Evolutionary conservation across 1,140 invertebrate genomes (phyloP), one percentile per base, ranked within the genome.

Genomic region (Babylonia areolata): DNA sequence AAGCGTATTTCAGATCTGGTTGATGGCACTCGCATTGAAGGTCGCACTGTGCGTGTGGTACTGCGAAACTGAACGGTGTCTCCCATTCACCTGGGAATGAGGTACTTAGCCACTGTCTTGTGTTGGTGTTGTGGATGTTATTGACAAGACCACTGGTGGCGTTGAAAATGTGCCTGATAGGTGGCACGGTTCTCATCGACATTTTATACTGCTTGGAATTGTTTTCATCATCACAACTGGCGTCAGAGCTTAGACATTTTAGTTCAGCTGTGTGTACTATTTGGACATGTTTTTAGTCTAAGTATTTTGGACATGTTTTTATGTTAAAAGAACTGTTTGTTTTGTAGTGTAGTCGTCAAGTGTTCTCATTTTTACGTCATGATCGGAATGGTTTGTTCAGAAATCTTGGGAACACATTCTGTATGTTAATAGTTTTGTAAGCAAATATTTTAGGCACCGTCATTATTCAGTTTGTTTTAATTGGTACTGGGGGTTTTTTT

Each of bases 11-110:
- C 78, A 84, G 82, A 58, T 40, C 69, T 84, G 58, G 35, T 33
- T 28, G 82, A 84, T 46, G 64, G 69, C 64, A 84, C 64, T 33
- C 64, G 82, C 23, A 35, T 84, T 31, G 82, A 84, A 28, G 82
- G 82, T 0, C 82, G 82, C 69, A 84, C 82, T 17, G 69, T 84
- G 35, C 64, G 82, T 35, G 82, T 84, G 5, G 64, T 58, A 20
- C n/a, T 84, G 64, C 82, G 82, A 23, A 71, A 84, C 64, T 46
- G 69, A 84, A 35, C 81, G 46, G 17, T 20, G 3, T 40, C 28
- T 15, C 28, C 39, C 3, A 33, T 1, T 3, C 78, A 79, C 3
- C 28, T 37, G 78, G 28, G 20, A 31, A 37, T 42, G 78, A 40
- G 46, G 78, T 79, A 79, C 39, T 79, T 46, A 79, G 78, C 39